Base-by-base conservation (phyloP, 2,888 invertebrate species). In the Elgonia sp. region DNA sequence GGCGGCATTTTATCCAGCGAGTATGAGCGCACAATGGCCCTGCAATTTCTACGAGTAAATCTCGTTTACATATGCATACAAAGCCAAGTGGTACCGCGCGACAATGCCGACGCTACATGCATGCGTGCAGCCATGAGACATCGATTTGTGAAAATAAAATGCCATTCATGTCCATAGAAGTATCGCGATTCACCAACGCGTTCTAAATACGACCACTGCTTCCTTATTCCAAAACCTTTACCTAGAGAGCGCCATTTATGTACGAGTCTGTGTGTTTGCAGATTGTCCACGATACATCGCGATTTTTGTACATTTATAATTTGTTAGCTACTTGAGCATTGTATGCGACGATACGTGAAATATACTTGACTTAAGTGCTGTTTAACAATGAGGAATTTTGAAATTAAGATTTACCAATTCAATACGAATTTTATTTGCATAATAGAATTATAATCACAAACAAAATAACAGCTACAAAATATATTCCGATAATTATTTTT, bases 11-110 rank as follows among this genome's bases (percentile, higher is more conserved):
- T 80, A 84, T 80, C 88, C 79, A 55, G 63, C 69, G 67, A n/a
- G 84, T 86, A 89, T 69, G 79, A 84, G 72, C 72, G 85, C 89
- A 92, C 92, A 92, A 92, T 92, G 90, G 89, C 87, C 87, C 82
- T 65, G 89, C 91, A 89, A 91, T 92, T 92, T 91, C 91, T 89
- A 88, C 85, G 87, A 90, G 89, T 90, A 90, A 91, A 90, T 76
- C 91, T 89, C 91, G 91, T 90, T 92, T 92, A 91, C 92, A 92
- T 92, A 92, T 92, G 92, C 92, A 92, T 91, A 92, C 92, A 92
- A 92, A 92, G 91, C 90, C 90, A 89, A 76, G 86, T 75, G 86
- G 90, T 91, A 87, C 89, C 89, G 89, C 84, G 90, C 89, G 90
- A 90, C 91, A 92, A 92, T 91, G 90, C 89, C 81, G 60, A 89